Evolutionary conservation across 2,888 invertebrate genomes (phyloP), one percentile per base, ranked within the genome.

Genomic region (Argynnis bischoffii): DNA sequence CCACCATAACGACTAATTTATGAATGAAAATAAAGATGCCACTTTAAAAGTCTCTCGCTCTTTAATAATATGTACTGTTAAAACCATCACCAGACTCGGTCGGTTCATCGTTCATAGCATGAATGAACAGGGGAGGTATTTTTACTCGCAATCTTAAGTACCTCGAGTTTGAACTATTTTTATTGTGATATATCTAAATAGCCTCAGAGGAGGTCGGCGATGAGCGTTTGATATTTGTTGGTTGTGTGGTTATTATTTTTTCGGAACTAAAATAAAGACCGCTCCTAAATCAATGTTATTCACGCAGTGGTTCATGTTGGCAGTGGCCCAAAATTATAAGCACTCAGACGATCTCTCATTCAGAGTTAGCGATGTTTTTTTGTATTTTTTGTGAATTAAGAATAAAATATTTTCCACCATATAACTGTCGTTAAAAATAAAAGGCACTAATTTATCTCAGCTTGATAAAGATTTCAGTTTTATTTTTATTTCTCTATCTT

Each of bases 21-120:
- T 89, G 87, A 91, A 90, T 90, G 90, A 85, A 86, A 81, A 80
- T 85, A 84, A 86, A 83, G 78, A 82, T 77, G 78, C 81, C 79
- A 79, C 76, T 78, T 79, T 79, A 78, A 75, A 77, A 79, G 54
- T 63, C 64, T 77, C 74, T 77, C 73, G 76, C 72, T 75, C 76
- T 83, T 83, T 80, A 80, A 81, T 79, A 81, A 84, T 81, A 81
- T 84, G 82, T 81, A 75, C 77, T 74, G 72, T 73, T 72, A 75
- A 68, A 63, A 78, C 79, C 77, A 77, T 75, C 79, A 78, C 78
- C 78, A 74, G 75, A 80, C 77, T 83, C 77, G 79, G 82, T 74
- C 79, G 83, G 82, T 72, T 86, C 78, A 79, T 81, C 76, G 72
- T 73, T 64, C 72, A 75, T 78, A 78, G 76, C 76, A 74, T 73